Percentiles rank a stretch among this genome's conserved stretches.
These are phyloP conservation scores for Chrysodeixis includens DNA, from an alignment of 2,888 invertebrate genomes.

Conservation along the genomic window DNA sequence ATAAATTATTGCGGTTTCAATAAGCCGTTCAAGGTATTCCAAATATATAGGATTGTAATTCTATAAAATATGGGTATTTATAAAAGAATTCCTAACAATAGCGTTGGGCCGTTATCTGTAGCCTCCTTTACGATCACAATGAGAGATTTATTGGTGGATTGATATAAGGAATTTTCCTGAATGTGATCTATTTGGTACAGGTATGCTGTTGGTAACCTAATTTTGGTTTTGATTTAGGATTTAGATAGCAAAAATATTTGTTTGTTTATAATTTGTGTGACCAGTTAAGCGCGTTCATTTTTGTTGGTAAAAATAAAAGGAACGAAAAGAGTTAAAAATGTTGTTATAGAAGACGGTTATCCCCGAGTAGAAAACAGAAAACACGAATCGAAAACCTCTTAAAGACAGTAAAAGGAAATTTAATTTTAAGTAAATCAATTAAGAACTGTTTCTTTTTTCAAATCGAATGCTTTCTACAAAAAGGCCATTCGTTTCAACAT, in stretches of 20 bases:
- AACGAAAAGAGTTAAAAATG: not conserved
- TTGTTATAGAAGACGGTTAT: not conserved
- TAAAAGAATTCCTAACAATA: conserved; percentile 44
- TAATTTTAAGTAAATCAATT: not conserved
- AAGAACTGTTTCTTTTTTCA: not conserved
- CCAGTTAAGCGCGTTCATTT: not conserved
- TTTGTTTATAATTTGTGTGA: not conserved
- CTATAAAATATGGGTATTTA: conserved; percentile 40
- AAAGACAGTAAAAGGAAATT: not conserved
- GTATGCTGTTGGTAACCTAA: not conserved
- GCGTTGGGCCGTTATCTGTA: conserved; percentile 37
- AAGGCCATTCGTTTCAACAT: not conserved
- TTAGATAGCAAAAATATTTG: not conserved
- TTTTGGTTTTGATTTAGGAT: not conserved
- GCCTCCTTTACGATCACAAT: conserved; percentile 37
- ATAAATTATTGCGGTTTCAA: conserved; percentile 35
- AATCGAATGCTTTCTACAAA: conserved; percentile 1
- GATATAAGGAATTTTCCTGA: conserved; percentile 35
- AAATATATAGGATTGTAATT: conserved; percentile 49
- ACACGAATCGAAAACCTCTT: not conserved
- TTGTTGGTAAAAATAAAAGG: not conserved
- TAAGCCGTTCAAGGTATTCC: conserved; percentile 34
- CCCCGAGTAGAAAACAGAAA: not conserved
- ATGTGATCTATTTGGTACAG: conserved; percentile 14
- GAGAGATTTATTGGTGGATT: conserved; percentile 38